Percentiles rank a stretch among this genome's conserved stretches.
These are phyloP conservation scores for Anthrax anthrax DNA, from an alignment of 2,888 invertebrate species.

Conservation along the genomic window DNA sequence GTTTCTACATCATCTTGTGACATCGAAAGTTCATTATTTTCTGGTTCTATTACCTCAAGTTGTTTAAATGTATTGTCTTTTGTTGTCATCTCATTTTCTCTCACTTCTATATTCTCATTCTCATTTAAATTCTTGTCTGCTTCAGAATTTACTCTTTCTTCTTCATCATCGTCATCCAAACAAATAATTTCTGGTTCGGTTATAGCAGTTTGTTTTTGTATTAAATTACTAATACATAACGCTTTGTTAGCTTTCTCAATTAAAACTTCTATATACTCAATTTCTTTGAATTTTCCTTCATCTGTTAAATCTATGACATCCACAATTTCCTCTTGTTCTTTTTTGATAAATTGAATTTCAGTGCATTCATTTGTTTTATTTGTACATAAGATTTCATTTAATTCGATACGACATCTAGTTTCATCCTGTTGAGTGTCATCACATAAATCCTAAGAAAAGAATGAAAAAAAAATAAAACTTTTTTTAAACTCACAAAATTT, in stretches of 20 bases:
- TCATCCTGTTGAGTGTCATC: background rate
- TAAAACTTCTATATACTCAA: background rate
- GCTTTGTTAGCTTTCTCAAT: background rate
- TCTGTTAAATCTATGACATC: slow-evolving; percentile 1
- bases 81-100: background rate
- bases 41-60: background rate
- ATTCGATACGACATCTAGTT: background rate
- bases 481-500: background rate
- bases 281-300: background rate
- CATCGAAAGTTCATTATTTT: too few relatives aligned
- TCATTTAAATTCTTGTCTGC: background rate
- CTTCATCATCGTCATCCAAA: background rate
- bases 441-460: too few relatives aligned
- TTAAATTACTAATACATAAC: too few relatives aligned
- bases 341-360: background rate
- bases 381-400: background rate
- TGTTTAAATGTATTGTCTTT: background rate
- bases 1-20: too few relatives aligned
- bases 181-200: background rate
- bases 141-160: too few relatives aligned
- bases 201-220: too few relatives aligned
- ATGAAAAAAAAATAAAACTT: background rate
- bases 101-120: background rate
- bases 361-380: background rate
- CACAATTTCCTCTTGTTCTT: background rate